Evolutionary conservation across 2,113 vertebrate genomes (phyloP), one percentile per base, ranked within the genome.

Genomic region (Bucco capensis): DNA sequence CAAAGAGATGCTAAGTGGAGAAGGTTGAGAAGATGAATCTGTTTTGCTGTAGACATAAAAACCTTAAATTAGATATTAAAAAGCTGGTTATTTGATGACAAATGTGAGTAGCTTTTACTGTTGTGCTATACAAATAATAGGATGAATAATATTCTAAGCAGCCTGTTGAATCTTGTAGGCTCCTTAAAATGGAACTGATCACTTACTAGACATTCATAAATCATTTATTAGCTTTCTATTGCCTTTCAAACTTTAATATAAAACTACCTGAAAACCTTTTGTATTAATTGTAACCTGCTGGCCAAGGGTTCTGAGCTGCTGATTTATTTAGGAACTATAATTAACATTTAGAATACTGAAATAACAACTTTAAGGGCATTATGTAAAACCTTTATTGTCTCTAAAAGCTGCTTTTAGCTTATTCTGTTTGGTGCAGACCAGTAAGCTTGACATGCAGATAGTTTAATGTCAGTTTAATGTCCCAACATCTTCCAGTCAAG

Each of bases 401-500:
- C 33, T 73, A 27, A 73, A 91, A 92, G 23, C 72, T 75, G n/a
- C 53, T 65, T 72, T 89, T 73, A 60, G 23, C 25, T 80, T 58
- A 40, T 5, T 31, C 10, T 35, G 1, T 66, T 61, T 57, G 22
- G 49, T 77, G 56, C 66, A 83, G 53, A 65, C 23, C 30, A 50
- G 61, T 76, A 78, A 91, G 40, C 10, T 62, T 77, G 89, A 24
- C 18, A 5, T 25, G 38, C 21, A 30, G 19, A 5, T 70, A 3
- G 10, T 64, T 61, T 8, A 31, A 12, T 2, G 5, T 46, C 13
- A 2, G 14, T n/a, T n/a, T n/a, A n/a, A n/a, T n/a, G n/a, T n/a
- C n/a, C n/a, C 53, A 64, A 5, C 21, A 47, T 2, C 3, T 46
- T 61, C 3, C 0, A 10, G 38, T 73, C 50, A 12, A 0, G 9